phyloP scores from a whole-genome alignment of 2,113 vertebrate genomes.

The Rhodinocichla rosea region DNA sequence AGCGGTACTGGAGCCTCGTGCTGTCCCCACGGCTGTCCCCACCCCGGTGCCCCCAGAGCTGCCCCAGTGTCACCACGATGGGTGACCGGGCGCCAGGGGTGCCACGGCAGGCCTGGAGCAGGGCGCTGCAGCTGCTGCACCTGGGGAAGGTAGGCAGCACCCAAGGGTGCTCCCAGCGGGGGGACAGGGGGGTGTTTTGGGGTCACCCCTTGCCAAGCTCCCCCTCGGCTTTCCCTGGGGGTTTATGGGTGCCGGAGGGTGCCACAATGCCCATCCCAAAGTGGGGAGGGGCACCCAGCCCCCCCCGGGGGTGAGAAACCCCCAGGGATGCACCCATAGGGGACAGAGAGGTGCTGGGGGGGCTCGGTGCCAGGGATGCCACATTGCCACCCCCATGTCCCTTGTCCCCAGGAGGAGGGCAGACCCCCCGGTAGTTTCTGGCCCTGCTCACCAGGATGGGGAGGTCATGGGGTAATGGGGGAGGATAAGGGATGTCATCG shows the following conservation, averaged over 20 bases:
- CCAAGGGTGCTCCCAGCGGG: not conserved
- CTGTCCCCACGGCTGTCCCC: not conserved
- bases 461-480: fast-evolving
- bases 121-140: not conserved
- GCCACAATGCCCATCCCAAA: not conserved
- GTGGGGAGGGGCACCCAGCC: fast-evolving
- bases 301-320: fast-evolving
- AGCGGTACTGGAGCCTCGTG: fast-evolving
- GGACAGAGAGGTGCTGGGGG: not conserved
- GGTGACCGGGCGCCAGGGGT: not conserved
- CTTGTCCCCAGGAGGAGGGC: not conserved
- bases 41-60: not conserved
- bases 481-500: fast-evolving
- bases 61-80: not conserved
- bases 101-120: not conserved
- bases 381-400: not conserved
- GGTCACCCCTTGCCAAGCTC: fast-evolving
- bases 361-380: fast-evolving
- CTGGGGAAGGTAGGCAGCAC: conserved; percentile 50
- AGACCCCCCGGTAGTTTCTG: fast-evolving
- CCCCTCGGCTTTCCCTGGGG: fast-evolving
- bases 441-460: fast-evolving
- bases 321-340: not conserved
- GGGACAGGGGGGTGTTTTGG: not conserved
- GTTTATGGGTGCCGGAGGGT: fast-evolving